Base-by-base conservation (phyloP, 2,113 vertebrate genomes). In the Pituophis catenifer region DNA sequence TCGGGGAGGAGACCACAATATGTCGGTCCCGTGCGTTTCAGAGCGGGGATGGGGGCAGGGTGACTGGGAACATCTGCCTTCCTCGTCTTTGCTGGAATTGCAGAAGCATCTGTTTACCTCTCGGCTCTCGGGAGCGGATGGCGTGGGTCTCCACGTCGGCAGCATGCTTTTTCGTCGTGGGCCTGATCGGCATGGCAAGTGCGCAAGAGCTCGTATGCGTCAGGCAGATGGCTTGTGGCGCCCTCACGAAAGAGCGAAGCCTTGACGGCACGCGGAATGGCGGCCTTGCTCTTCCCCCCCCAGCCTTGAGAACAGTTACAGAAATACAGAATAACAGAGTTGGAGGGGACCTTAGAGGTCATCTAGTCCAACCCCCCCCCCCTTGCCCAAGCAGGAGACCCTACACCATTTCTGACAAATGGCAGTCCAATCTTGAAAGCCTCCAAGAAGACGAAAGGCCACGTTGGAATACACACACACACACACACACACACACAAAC, bases 31-130 rank as follows among this genome's bases (percentile, higher is more conserved):
- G 94, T 97, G 96, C 97, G 97, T 95, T 70, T 70, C n/a, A 15
- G 65, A 33, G 2, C 97, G 96, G 97, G 95, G 58, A 3, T 19
- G 96, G 97, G 44, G 44, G 44, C 44, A 48, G 44, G 3, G 95
- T 95, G 97, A 97, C 96, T 93, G 94, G 96, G 96, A 98, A 98
- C 98, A 98, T 98, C 98, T 99, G 99, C 98, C 98, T 62, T 92
- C 57, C 54, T 97, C 95, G 97, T 98, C 98, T 98, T 94, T 94
- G 91, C 97, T 97, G 94, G 98, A 97, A 98, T 97, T 97, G 96
- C 97, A 96, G 0, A 97, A 97, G 98, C 99, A 99, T 99, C 98
- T 99, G 99, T 98, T 99, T 98, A 98, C 98, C 98, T 99, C 98
- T 97, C 96, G 96, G 97, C 98, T 98, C 97, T 98, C 97, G 97